Evolutionary conservation across 53 echinoderm and acorn worm species (phyloP).

Genomic region (Pentamera pediparva): DNA sequence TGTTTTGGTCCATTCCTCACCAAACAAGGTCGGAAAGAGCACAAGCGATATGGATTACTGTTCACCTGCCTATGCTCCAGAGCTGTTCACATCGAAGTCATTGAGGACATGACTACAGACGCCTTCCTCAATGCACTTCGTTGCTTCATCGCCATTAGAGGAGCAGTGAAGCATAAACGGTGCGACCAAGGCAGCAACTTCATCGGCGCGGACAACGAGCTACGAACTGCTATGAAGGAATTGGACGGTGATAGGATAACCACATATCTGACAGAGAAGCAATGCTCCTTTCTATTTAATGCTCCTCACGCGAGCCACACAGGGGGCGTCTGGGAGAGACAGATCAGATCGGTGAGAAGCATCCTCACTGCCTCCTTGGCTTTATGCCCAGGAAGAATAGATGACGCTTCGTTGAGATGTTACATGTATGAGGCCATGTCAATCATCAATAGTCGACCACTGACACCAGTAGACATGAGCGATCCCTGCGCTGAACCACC

Average conservation of each 20-base stretch:
- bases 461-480: slow-evolving; percentile 6
- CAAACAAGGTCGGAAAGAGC: slow-evolving; percentile 43
- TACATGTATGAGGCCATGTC: slow-evolving; percentile 21
- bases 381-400: slow-evolving; percentile 47
- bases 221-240: neutral
- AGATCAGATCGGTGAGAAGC: slow-evolving; percentile 25
- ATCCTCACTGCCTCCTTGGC: slow-evolving; percentile 37
- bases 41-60: slow-evolving; percentile 54
- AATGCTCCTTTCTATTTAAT: slow-evolving; percentile 14
- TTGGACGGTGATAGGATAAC: neutral
- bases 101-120: slow-evolving; percentile 16
- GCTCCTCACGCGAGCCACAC: slow-evolving; percentile 53
- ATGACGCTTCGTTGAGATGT: slow-evolving; percentile 44
- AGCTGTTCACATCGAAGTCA: neutral
- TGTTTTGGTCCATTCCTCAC: slow-evolving; percentile 49
- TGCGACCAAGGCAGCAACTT: slow-evolving; percentile 7
- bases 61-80: slow-evolving; percentile 54
- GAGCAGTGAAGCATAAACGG: neutral
- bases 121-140: slow-evolving; percentile 8
- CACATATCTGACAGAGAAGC: slow-evolving; percentile 8
- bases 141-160: slow-evolving; percentile 10
- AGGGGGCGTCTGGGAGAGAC: slow-evolving; percentile 75
- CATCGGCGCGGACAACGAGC: neutral
- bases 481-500: neutral
- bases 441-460: slow-evolving; percentile 12